Base-by-base conservation (phyloP, 2,797 vertebrate genomes). In the Podargus strigoides region DNA sequence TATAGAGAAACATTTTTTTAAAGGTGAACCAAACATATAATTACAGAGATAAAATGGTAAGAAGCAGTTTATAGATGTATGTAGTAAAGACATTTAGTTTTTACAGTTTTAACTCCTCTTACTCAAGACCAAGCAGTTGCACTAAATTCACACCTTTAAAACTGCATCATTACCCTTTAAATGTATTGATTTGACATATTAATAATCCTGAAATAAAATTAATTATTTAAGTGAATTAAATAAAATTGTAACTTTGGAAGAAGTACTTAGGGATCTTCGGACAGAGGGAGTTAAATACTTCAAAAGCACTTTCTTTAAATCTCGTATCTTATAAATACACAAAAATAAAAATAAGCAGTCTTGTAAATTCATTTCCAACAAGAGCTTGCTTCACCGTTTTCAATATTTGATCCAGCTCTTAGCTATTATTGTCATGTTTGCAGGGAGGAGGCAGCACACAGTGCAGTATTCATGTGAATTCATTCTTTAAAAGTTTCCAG, bases 351-450 rank as follows among this genome's bases (percentile, higher is more conserved):
- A 42, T 81, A 46, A 86, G 26, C 22, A 63, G 55, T 52, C 32
- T 46, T 87, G 23, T 74, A 55, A 74, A 41, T 67, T 60, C 1
- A 56, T 73, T 88, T 85, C 17, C 42, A 73, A 21, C 9, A 76
- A 44, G 30, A 39, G 30, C 52, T 88, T 56, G 4, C 37, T 47
- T 60, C 23, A 50, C 87, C 3, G 17, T 85, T 73, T 90, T 76
- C 28, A 66, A 0, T 62, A 56, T 79, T 64, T 79, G 14, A 60
- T 93, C 6, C 73, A 67, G 27, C 21, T 85, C 22, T 73, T 85
- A n/a, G 30, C 19, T 26, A 7, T 64, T 74, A 13, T 2, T 62
- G 12, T 75, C 3, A 2, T 1, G 0, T 39, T 60, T 34, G 7
- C 32, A 58, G 8, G 32, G 47, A 80, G 23, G 18, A 62, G n/a